phyloP scores from a whole-genome alignment of 2,113 vertebrate species.

The Daubentonia madagascariensis region DNA sequence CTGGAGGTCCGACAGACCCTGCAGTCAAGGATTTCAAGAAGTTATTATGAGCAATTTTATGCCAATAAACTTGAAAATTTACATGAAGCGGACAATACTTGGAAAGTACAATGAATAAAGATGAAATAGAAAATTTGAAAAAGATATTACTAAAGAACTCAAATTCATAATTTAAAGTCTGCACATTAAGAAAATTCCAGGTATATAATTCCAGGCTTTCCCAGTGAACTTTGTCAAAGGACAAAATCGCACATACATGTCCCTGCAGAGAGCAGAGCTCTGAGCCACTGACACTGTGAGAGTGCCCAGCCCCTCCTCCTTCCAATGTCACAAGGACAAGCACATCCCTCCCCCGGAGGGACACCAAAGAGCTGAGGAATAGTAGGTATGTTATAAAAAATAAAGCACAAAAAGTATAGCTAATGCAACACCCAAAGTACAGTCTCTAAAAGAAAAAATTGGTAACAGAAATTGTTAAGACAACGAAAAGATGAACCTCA shows the following conservation, averaged over 20 bases:
- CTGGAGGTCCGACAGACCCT: not conserved
- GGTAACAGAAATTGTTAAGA: not conserved
- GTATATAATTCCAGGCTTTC: fast-evolving
- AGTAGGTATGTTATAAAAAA: not conserved
- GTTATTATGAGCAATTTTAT: not conserved
- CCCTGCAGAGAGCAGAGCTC: too few species aligned
- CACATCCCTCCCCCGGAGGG: not conserved
- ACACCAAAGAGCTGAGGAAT: not conserved
- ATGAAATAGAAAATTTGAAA: not conserved
- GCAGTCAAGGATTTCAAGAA: not conserved
- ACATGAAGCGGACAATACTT: not conserved
- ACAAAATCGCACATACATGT: too few species aligned
- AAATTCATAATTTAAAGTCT: not conserved
- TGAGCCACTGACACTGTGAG: too few species aligned
- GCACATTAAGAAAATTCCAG: not conserved
- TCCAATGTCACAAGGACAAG: not conserved
- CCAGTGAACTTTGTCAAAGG: not conserved
- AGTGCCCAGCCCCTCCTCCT: not conserved
- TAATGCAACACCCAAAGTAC: not conserved
- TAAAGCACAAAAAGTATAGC: not conserved
- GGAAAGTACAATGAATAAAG: not conserved
- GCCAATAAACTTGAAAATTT: not conserved
- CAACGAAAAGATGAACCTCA: not conserved
- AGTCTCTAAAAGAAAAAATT: not conserved
- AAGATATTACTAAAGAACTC: not conserved